A percentile compares a stretch with the other conserved stretches of the same genome.
phyloP scores from a whole-genome alignment of 2,888 invertebrate genomes.

The Ceriagrion tenellum region DNA sequence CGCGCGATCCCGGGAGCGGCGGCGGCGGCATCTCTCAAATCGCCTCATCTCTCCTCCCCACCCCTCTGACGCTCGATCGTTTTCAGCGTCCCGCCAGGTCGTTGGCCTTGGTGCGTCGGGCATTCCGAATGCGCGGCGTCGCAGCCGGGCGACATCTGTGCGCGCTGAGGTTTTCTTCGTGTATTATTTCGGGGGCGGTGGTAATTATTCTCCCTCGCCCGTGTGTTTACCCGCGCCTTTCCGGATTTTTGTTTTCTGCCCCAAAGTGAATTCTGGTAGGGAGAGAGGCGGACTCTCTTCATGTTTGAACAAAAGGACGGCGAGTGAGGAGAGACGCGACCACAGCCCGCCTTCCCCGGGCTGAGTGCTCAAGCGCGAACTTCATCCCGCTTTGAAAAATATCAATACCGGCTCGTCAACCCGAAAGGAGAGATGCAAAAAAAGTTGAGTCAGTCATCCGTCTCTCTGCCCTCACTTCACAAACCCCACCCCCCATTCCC shows the following conservation, averaged over 20 bases:
- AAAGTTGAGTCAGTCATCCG: background rate
- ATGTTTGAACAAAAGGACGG: background rate
- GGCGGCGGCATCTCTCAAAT: background rate
- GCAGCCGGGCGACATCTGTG: background rate
- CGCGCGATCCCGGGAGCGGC: background rate
- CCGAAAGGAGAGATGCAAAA: background rate
- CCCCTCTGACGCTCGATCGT: background rate
- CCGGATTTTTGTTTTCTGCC: background rate
- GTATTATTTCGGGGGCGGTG: background rate
- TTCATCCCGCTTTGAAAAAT: background rate
- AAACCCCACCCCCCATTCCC: too few species aligned
- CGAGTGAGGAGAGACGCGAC: background rate
- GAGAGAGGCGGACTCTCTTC: background rate
- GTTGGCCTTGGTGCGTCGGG: background rate
- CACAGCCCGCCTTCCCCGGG: background rate
- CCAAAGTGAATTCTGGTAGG: background rate
- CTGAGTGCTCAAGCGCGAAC: background rate
- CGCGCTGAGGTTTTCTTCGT: background rate
- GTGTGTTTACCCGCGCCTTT: background rate
- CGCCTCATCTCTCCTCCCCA: background rate
- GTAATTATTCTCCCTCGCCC: background rate
- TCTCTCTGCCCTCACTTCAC: background rate
- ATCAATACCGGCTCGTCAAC: slow-evolving; percentile 31
- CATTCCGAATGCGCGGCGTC: background rate
- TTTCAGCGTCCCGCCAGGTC: background rate